Evolutionary conservation across 2,888 invertebrate species (phyloP), one percentile per base, ranked within the genome.

Genomic region (Tetramorium bicarinatum): DNA sequence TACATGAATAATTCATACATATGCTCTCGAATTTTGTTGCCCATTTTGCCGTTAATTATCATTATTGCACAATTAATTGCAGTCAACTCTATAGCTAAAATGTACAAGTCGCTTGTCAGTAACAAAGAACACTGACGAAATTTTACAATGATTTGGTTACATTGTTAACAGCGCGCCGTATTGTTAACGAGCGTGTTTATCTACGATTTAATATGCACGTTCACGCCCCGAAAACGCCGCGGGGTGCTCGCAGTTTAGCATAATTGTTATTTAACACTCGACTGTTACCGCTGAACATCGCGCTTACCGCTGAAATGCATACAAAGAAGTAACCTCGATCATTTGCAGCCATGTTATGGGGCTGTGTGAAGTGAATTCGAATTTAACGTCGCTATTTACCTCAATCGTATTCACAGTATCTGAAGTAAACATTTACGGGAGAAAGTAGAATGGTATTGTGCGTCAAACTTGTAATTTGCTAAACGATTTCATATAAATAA

Each of bases 211-310:
- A 84, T 82, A 76, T 84, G 75, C 87, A 54, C 49, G 71, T 85
- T 72, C 82, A 49, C 66, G 77, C 80, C 52, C 82, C 44, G 34
- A 61, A 76, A 82, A 56, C n/a, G 54, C 54, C 62, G 47, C 56
- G 41, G 8, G 76, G 34, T 11, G 21, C 49, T 56, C 29, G 80
- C 87, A 71, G 84, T 89, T 88, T 85, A 88, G 86, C 87, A 88
- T 89, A 87, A 89, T 89, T 89, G 88, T 84, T 86, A 88, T 89
- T 88, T 89, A 88, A 87, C 89, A 85, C 84, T 86, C 79, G 83
- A 15, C 83, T 74, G 64, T 49, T 52, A n/a, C 41, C 64, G 25
- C 59, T 47, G 44, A 69, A 47, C 34, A 38, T 56, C 56, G 56
- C 56, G 67, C 56, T 67, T 11, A 44, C 54, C 15, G 25, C 15